These are phyloP conservation scores for Mesocentrotus franciscanus DNA, from an alignment of 53 echinoderm and acorn worm species.

Conservation along the genomic window DNA sequence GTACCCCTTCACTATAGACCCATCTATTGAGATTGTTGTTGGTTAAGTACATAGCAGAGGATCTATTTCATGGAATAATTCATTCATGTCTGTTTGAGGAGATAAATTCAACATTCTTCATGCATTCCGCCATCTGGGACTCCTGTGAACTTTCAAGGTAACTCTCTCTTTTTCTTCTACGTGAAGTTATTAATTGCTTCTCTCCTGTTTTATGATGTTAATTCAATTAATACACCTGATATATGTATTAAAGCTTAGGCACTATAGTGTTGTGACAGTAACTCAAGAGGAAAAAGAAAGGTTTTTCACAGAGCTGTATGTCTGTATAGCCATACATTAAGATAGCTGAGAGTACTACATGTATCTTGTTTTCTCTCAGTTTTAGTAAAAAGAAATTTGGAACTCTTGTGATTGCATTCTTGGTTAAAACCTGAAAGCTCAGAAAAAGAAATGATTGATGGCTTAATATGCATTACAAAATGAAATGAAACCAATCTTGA, in stretches of 20 bases:
- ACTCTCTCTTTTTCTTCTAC: background rate
- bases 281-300: background rate
- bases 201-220: slow-evolving; percentile 9
- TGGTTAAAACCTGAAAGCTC: too few relatives aligned
- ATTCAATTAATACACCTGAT: slow-evolving; percentile 6
- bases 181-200: background rate
- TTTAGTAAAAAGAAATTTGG: background rate
- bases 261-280: background rate
- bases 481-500: too few relatives aligned
- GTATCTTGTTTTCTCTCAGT: background rate
- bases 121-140: slow-evolving; percentile 63
- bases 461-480: too few relatives aligned
- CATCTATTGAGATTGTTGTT: slow-evolving; percentile 13
- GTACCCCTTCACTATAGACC: background rate
- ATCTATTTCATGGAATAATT: slow-evolving; percentile 12
- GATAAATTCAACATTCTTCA: background rate
- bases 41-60: background rate
- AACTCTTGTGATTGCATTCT: too few relatives aligned
- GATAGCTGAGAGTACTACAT: background rate
- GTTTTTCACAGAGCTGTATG: background rate
- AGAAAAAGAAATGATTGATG: too few relatives aligned
- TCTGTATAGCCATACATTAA: background rate
- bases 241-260: background rate
- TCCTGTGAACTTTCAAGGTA: slow-evolving; percentile 50
- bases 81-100: slow-evolving; percentile 43